phyloP scores from a whole-genome alignment of 1,140 invertebrate genomes.

The Drosophila truncata region DNA sequence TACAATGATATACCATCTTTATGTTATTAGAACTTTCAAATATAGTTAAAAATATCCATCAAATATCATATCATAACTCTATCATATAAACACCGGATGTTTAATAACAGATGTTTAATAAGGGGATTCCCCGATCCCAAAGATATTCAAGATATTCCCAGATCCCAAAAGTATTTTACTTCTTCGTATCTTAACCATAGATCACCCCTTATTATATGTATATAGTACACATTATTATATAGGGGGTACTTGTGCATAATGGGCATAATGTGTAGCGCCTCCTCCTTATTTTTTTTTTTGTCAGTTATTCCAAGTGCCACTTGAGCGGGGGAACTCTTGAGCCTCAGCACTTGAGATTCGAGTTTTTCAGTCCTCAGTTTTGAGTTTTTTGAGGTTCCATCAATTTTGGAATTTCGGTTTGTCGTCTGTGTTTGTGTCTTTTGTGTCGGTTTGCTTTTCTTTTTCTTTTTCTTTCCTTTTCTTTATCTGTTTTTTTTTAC shows the following conservation, averaged over 20 bases:
- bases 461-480: background rate
- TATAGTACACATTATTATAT: conserved; percentile 2
- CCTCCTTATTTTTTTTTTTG: conserved; percentile 1
- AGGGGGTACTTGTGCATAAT: conserved; percentile 20
- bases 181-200: background rate
- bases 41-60: too few relatives aligned
- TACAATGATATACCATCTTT: too few relatives aligned
- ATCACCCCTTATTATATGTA: background rate
- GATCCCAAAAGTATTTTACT: background rate
- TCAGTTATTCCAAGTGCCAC: conserved; percentile 29
- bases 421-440: conserved; percentile 13
- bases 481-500: conserved; percentile 23
- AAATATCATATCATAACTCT: too few relatives aligned
- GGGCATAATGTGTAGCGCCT: conserved; percentile 26
- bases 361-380: conserved; percentile 17
- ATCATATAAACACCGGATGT: too few relatives aligned
- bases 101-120: background rate
- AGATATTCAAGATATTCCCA: background rate
- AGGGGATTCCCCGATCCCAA: conserved; percentile 5
- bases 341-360: conserved; percentile 30
- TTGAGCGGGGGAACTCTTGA: conserved; percentile 31
- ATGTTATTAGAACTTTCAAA: too few relatives aligned
- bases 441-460: conserved; percentile 16
- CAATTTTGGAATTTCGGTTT: conserved; percentile 28
- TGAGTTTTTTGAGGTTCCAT: conserved; percentile 28